These are phyloP conservation scores for Drosophila tani DNA, from an alignment of 1,140 invertebrate species.

Conservation along the genomic window DNA sequence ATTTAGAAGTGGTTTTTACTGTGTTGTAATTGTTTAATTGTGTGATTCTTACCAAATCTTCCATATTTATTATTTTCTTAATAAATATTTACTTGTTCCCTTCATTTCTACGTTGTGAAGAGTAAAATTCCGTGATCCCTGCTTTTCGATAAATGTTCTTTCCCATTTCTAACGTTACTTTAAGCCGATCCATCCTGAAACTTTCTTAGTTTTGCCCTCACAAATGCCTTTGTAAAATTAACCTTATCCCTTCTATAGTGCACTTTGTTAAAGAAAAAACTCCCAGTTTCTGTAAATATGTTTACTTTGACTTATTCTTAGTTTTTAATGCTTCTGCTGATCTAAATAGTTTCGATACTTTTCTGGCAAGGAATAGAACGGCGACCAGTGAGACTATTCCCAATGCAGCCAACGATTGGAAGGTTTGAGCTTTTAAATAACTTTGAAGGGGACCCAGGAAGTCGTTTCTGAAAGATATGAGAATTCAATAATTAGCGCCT, in stretches of 20 bases:
- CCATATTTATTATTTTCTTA: too few relatives aligned
- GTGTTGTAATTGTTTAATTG: too few relatives aligned
- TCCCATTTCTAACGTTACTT: too few relatives aligned
- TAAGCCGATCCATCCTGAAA: too few relatives aligned
- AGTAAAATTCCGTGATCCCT: too few relatives aligned
- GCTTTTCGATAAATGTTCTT: too few relatives aligned
- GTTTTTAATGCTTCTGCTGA: constrained; percentile 26
- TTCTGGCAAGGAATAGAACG: constrained; percentile 31
- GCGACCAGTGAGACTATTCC: constrained; percentile 20
- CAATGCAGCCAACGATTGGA: constrained; percentile 37
- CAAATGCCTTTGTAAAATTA: too few relatives aligned
- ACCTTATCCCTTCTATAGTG: not conserved
- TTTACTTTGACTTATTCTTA: constrained; percentile 58
- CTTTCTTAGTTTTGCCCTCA: too few relatives aligned
- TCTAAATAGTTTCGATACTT: constrained; percentile 24
- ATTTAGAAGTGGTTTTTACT: too few relatives aligned
- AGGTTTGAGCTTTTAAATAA: constrained; percentile 29
- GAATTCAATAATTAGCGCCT: not conserved
- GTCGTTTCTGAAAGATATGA: constrained; percentile 47
- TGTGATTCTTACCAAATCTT: too few relatives aligned
- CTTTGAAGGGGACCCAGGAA: constrained; percentile 35
- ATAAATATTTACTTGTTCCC: too few relatives aligned
- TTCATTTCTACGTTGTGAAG: too few relatives aligned
- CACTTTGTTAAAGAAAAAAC: not conserved
- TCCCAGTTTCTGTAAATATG: not conserved